A percentile compares a stretch with the other conserved stretches of the same genome.
Conservation (phyloP, 2,113 vertebrate species). For the Otis tarda region DNA sequence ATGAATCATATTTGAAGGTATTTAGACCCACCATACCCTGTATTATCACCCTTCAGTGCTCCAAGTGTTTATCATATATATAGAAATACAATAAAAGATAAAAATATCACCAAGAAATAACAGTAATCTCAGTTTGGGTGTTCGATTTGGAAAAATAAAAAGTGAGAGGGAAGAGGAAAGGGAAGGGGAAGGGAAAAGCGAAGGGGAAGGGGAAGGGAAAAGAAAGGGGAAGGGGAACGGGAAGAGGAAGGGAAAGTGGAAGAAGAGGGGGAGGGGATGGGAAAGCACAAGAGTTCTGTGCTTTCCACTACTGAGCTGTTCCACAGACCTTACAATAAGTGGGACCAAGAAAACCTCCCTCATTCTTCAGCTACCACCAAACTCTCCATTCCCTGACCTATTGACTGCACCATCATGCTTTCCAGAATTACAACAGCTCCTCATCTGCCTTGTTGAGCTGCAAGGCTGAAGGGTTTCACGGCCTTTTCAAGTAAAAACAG, state of each 20-base stretch:
- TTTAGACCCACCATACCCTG: neutral
- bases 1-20: neutral
- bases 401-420: neutral
- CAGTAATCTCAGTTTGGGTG: neutral
- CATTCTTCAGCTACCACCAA: neutral
- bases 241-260: neutral
- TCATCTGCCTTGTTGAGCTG: neutral
- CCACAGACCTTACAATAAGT: neutral
- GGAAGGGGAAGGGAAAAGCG: neutral
- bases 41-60: neutral
- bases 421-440: neutral
- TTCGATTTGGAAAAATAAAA: neutral
- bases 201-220: too few species aligned
- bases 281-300: neutral
- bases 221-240: neutral
- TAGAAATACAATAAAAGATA: neutral
- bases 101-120: neutral
- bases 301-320: neutral
- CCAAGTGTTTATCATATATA: neutral
- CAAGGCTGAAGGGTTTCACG: neutral
- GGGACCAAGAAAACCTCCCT: neutral
- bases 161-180: neutral
- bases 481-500: neutral
- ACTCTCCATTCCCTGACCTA: neutral
- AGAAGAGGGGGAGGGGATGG: fast-evolving